Conservation (phyloP, 2,888 invertebrate genomes). For the Ethmia dodecea region DNA sequence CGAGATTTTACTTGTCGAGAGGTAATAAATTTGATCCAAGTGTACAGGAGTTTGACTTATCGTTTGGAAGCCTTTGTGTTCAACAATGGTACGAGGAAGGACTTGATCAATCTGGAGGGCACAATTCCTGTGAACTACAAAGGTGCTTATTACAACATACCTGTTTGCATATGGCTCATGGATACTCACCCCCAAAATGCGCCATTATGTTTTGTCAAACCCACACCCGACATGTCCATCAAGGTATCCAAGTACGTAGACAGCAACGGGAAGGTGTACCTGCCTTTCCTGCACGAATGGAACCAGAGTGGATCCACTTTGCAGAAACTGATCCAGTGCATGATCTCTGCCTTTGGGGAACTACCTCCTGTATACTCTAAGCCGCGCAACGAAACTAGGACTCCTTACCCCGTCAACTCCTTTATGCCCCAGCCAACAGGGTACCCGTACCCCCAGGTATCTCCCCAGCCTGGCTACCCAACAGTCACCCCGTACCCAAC, state of each 20-base stretch:
- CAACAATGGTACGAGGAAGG: slow-evolving; percentile 90
- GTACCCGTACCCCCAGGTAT: slow-evolving; percentile 56
- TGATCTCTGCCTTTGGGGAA: slow-evolving; percentile 95
- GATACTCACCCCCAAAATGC: slow-evolving; percentile 98
- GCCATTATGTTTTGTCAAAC: slow-evolving; percentile 96
- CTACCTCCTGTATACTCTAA: slow-evolving; percentile 95
- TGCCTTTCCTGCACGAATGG: slow-evolving; percentile 99
- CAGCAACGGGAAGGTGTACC: slow-evolving; percentile 95
- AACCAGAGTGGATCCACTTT: slow-evolving; percentile 88
- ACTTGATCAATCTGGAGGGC: slow-evolving; percentile 90
- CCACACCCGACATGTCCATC: slow-evolving; percentile 96
- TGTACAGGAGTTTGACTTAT: slow-evolving; percentile 62
- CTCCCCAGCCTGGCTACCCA: slow-evolving; percentile 47
- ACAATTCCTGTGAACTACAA: slow-evolving; percentile 96
- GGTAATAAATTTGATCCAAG: slow-evolving; percentile 61
- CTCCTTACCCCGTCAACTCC: slow-evolving; percentile 74
- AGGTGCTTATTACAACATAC: slow-evolving; percentile 95
- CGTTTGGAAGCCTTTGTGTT: slow-evolving; percentile 82
- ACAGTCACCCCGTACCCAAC: slow-evolving; percentile 62
- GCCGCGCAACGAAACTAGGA: slow-evolving; percentile 78
- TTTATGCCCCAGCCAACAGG: slow-evolving; percentile 65
- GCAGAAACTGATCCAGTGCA: slow-evolving; percentile 91
- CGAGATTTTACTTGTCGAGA: slow-evolving; percentile 64
- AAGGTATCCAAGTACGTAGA: slow-evolving; percentile 97
- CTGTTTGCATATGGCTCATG: slow-evolving; percentile 96